Evolutionary conservation across 2,797 vertebrate species (phyloP).

Genomic region (Uromys caudimaculatus): DNA sequence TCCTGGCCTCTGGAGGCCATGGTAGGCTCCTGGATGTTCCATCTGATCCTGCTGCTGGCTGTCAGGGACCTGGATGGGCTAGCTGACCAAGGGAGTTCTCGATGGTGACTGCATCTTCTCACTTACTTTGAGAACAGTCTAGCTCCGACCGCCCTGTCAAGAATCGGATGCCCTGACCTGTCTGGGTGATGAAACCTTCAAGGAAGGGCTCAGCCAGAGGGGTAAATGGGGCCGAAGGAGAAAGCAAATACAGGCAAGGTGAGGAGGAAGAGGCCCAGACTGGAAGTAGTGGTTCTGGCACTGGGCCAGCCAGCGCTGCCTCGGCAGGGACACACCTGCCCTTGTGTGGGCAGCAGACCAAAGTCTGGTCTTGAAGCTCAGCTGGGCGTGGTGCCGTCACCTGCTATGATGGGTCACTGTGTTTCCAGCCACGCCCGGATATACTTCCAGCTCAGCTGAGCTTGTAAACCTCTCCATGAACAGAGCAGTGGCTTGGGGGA

Average conservation of each 20-base stretch:
- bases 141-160: neutral
- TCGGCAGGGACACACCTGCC: neutral
- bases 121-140: neutral
- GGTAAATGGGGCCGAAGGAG: neutral
- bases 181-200: conserved; percentile 86
- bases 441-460: neutral
- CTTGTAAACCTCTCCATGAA: neutral
- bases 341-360: neutral
- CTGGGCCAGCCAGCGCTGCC: neutral
- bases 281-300: neutral
- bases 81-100: neutral
- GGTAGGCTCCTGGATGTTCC: conserved; percentile 53
- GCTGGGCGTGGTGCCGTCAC: conserved; percentile 30
- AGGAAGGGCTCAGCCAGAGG: conserved; percentile 82
- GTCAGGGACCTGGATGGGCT: neutral
- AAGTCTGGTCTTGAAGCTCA: neutral
- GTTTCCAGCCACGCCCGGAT: neutral
- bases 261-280: neutral
- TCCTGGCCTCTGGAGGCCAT: conserved; percentile 81
- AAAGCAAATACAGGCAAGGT: neutral
- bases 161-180: conserved; percentile 59
- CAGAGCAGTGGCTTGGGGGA: neutral
- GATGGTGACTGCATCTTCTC: neutral
- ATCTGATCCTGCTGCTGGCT: neutral
- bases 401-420: neutral